Percentiles rank a stretch among this genome's conserved stretches.
Evolutionary conservation across 2,888 invertebrate species (phyloP).

Genomic region (Andrena chrysosceles): DNA sequence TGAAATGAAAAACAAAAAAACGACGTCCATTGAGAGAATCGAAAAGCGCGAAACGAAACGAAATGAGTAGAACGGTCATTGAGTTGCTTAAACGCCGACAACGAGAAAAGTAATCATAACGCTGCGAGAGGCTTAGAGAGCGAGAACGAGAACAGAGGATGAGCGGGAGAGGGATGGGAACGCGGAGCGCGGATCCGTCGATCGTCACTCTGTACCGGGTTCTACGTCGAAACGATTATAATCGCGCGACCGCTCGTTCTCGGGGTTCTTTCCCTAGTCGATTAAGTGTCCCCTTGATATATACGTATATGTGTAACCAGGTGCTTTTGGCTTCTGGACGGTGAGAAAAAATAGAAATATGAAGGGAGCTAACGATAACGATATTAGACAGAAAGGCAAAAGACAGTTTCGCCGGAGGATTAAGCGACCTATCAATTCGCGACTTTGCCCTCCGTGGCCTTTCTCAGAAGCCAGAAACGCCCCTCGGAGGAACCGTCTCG

Average conservation of each 20-base stretch:
- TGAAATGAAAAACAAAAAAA: constrained; percentile 45
- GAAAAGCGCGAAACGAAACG: constrained; percentile 73
- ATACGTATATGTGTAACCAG: constrained; percentile 52
- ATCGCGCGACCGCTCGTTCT: constrained; percentile 63
- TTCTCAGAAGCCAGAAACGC: constrained; percentile 74
- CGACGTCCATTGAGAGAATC: constrained; percentile 56
- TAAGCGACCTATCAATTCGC: not conserved
- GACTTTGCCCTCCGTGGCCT: constrained; percentile 48
- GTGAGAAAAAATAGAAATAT: not conserved
- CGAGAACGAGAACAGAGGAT: constrained; percentile 43
- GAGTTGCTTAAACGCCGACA: constrained; percentile 51
- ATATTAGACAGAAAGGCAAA: constrained; percentile 4
- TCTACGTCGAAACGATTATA: constrained; percentile 47
- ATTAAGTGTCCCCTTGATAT: constrained; percentile 56
- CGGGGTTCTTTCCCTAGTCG: constrained; percentile 59
- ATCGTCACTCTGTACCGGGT: constrained; percentile 39
- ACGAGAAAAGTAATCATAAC: constrained; percentile 44
- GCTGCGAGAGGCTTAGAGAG: not conserved
- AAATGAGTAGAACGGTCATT: constrained; percentile 42
- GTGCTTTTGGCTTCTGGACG: constrained; percentile 72
- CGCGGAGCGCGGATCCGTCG: constrained; percentile 36
- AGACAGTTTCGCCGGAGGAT: constrained; percentile 1
- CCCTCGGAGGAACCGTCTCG: constrained; percentile 63
- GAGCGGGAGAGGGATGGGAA: constrained; percentile 53
- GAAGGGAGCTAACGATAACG: not conserved